These are phyloP conservation scores for Notarius lentiginosus DNA, from an alignment of 2,113 vertebrate species.

Conservation along the genomic window DNA sequence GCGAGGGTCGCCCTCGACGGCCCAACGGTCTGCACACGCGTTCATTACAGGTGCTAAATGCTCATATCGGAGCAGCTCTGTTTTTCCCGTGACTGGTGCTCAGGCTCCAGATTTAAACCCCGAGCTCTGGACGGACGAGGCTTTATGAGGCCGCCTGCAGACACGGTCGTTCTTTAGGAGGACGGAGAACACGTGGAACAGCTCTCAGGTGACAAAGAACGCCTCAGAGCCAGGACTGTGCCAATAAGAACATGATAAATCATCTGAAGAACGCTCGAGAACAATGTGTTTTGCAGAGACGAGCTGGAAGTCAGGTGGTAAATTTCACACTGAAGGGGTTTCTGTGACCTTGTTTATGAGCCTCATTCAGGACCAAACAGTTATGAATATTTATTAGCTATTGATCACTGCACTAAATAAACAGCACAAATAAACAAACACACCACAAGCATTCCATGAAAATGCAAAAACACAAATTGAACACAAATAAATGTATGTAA, in stretches of 20 bases:
- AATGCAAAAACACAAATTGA: not conserved
- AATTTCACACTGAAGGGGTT: slow-evolving; percentile 36
- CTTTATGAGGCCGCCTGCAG: slow-evolving; percentile 61
- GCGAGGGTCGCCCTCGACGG: slow-evolving; percentile 30
- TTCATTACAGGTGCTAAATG: slow-evolving; percentile 71
- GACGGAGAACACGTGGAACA: slow-evolving; percentile 51
- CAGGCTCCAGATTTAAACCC: slow-evolving; percentile 36
- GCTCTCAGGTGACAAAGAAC: slow-evolving; percentile 52
- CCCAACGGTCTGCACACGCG: slow-evolving; percentile 46
- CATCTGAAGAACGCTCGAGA: slow-evolving; percentile 49
- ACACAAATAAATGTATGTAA: not conserved
- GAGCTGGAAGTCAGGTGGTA: slow-evolving; percentile 49
- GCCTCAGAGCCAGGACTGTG: slow-evolving; percentile 39
- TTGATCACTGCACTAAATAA: not conserved
- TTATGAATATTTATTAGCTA: not conserved
- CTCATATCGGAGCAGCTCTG: slow-evolving; percentile 61
- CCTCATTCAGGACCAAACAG: not conserved
- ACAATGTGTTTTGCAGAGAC: slow-evolving; percentile 56
- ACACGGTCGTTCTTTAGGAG: slow-evolving; percentile 58
- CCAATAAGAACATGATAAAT: slow-evolving; percentile 62
- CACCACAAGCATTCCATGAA: not conserved
- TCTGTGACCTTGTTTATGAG: slow-evolving; percentile 45
- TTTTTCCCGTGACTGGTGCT: slow-evolving; percentile 26
- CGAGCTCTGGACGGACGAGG: slow-evolving; percentile 36
- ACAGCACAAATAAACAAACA: too few relatives aligned